Evolutionary conservation across 2,113 vertebrate species (phyloP).

Genomic region (Nipponia nippon): DNA sequence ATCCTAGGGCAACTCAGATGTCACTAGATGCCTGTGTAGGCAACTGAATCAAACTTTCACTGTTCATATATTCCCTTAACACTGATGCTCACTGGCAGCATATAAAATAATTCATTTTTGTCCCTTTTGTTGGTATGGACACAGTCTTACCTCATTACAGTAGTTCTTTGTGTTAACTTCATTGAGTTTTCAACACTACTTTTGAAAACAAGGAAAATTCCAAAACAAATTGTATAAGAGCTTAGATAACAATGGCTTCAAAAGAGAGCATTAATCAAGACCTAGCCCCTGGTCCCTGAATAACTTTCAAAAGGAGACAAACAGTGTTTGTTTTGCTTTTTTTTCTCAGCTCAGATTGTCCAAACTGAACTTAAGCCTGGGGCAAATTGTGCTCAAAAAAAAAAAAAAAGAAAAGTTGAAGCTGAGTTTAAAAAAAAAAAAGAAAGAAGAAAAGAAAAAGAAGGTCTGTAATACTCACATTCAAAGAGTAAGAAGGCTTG

Average conservation of each 20-base stretch:
- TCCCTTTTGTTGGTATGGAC: not conserved
- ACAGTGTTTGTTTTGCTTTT: conserved; percentile 16
- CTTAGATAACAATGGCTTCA: conserved; percentile 49
- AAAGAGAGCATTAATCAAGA: conserved; percentile 40
- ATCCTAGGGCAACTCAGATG: not conserved
- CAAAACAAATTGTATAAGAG: conserved; percentile 43
- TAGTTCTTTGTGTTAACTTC: conserved; percentile 35
- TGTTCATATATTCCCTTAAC: not conserved
- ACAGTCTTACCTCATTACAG: not conserved
- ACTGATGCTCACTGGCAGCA: not conserved
- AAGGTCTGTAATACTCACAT: not conserved
- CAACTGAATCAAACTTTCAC: not conserved
- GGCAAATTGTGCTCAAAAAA: not conserved
- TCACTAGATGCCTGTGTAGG: not conserved
- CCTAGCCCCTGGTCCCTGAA: conserved; percentile 17
- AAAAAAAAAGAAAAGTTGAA: not conserved
- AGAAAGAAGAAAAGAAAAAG: not conserved
- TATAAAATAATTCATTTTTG: conserved; percentile 7
- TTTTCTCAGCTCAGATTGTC: not conserved
- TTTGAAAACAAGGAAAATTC: conserved; percentile 42
- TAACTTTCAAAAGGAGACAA: conserved; percentile 41
- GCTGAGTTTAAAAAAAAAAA: not conserved
- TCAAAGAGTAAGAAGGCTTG: not conserved
- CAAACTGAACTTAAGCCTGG: not conserved
- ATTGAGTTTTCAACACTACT: conserved; percentile 12